Evolutionary conservation across 2,113 vertebrate genomes (phyloP), one percentile per base, ranked within the genome.

Genomic region (Campylomormyrus tamandua): DNA sequence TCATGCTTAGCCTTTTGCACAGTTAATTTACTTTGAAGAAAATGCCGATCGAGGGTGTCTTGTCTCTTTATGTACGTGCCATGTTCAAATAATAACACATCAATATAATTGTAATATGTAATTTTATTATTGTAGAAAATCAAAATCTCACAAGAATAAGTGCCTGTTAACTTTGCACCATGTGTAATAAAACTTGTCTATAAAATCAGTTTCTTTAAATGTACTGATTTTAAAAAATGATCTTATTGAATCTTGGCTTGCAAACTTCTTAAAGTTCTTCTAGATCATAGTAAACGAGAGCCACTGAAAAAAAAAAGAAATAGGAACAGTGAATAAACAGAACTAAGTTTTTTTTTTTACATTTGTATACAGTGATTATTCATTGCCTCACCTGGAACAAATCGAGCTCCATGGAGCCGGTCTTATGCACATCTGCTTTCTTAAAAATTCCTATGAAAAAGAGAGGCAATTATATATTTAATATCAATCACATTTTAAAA

Each of bases 391-490:
- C 95, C 95, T 95, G 92, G 48, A 90, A 45, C 58, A 94, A 92
- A 94, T 95, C 11, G 0, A 96, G 92, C 89, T 95, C 92, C 0
- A 96, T 94, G 91, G 56, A 90, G 15, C 95, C 95, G 15, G 84
- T 93, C 5, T 90, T 0, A 2, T 93, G 1, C 0, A 83, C 0
- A 49, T 96, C 95, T 0, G 94, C 52, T 84, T 93, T 94, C 89
- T 90, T 91, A 21, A 95, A 96, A 90, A 95, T 19, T 58, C 62
- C 95, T 95, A 93, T 49, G 39, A 89, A 91, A 39, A 24, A 90
- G 49, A 42, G 62, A 50, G 42, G 13, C 74, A 80, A 19, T 70
- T 70, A 70, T 13, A 70, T 70, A 15, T 70, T 31, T 70, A 11
- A 42, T 80, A 42, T 80, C 13, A 80, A 35, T 77, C 35, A 6